A percentile compares a stretch with the other conserved stretches of the same genome.
Evolutionary conservation across 2,797 vertebrate species (phyloP).

Genomic region (Diplodus sargus): DNA sequence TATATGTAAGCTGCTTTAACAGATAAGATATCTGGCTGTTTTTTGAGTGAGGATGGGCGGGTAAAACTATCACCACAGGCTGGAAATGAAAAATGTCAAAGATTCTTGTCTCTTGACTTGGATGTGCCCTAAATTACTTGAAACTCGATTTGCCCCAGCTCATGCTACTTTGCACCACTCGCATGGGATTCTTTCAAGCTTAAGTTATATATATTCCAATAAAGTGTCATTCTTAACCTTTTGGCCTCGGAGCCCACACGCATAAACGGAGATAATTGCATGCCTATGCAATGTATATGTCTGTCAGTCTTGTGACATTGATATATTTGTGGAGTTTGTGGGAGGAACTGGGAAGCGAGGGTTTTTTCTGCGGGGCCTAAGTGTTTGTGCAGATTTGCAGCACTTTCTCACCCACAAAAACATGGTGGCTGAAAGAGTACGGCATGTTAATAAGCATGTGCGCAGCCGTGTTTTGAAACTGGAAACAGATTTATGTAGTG

Average conservation of each 20-base stretch:
- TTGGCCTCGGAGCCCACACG: conserved; percentile 48
- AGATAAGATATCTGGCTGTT: too few species aligned
- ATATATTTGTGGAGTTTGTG: conserved; percentile 52
- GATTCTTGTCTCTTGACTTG: not conserved
- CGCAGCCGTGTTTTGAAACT: conserved; percentile 62
- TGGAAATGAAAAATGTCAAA: not conserved
- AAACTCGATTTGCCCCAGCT: conserved; percentile 8
- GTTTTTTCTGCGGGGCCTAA: conserved; percentile 17
- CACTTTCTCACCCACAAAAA: conserved; percentile 62
- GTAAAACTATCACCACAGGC: not conserved
- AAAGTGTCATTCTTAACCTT: conserved; percentile 57
- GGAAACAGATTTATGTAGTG: conserved; percentile 68
- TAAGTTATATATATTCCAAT: conserved; percentile 45
- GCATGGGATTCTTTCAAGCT: conserved; percentile 40
- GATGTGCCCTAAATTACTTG: not conserved
- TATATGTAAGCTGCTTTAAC: too few species aligned
- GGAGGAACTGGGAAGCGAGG: conserved; percentile 22
- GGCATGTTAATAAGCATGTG: conserved; percentile 66
- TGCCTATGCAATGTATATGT: conserved; percentile 10
- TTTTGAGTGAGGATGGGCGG: too few species aligned
- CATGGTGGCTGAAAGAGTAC: conserved; percentile 50
- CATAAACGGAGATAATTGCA: conserved; percentile 63
- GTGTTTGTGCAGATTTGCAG: conserved; percentile 54
- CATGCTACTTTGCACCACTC: conserved; percentile 7
- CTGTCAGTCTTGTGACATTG: conserved; percentile 46